phyloP scores from a whole-genome alignment of 2,888 invertebrate species.

The Leucoma salicis region DNA sequence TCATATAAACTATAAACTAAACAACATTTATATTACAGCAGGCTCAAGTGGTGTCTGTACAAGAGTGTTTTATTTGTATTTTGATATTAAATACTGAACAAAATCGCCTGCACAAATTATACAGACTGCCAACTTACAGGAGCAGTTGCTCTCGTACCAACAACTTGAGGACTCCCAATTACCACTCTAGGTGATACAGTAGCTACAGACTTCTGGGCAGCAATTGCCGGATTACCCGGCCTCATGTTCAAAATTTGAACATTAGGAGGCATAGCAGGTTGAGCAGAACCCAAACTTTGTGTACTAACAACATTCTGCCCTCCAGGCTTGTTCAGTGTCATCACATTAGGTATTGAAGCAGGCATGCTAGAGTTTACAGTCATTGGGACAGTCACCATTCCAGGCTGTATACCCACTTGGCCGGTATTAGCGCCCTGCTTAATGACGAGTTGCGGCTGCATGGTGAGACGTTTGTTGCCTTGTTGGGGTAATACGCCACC shows the following conservation, averaged over 20 bases:
- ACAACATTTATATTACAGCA: constrained; percentile 32
- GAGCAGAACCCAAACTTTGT: constrained; percentile 83
- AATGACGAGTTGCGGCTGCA: constrained; percentile 74
- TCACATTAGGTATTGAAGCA: constrained; percentile 83
- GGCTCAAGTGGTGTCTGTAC: constrained; percentile 39
- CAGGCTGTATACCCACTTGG: constrained; percentile 73
- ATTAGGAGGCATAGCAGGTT: constrained; percentile 86
- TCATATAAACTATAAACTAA: neutral
- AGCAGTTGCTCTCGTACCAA: constrained; percentile 90
- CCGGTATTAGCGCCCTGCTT: constrained; percentile 65
- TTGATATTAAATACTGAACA: constrained; percentile 37
- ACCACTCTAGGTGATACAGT: constrained; percentile 91
- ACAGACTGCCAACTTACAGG: constrained; percentile 82
- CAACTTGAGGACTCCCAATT: constrained; percentile 91
- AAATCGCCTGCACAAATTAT: constrained; percentile 25
- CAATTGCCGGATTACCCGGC: constrained; percentile 85
- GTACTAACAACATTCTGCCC: constrained; percentile 80
- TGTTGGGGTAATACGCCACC: constrained; percentile 56
- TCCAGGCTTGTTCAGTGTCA: constrained; percentile 84
- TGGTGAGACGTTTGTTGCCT: constrained; percentile 53
- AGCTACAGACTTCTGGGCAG: constrained; percentile 89
- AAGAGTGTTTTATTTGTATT: constrained; percentile 25
- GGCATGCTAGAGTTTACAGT: constrained; percentile 83
- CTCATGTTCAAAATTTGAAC: constrained; percentile 94
- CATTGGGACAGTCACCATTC: constrained; percentile 85